Evolutionary conservation across 2,888 invertebrate species (phyloP).

Genomic region (Aphodius sticticus): DNA sequence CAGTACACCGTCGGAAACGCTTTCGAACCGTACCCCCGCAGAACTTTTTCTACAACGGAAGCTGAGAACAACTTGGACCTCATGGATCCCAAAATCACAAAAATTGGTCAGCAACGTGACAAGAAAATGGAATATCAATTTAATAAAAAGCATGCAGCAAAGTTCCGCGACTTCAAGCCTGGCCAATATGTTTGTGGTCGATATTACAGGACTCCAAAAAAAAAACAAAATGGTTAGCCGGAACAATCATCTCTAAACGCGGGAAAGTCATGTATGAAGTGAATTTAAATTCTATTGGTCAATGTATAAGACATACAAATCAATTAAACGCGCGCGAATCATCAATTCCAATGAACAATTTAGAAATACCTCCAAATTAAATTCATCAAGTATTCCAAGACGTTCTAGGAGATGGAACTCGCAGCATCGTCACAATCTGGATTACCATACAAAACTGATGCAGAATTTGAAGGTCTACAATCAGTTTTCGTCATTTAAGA

Average conservation of each 20-base stretch:
- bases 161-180: not conserved
- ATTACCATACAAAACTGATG: no score
- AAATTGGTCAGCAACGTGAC: not conserved
- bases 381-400: no score
- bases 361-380: no score
- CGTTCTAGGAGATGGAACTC: no score
- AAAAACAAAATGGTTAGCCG: not conserved
- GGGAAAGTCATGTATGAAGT: not conserved
- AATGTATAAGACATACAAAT: not conserved
- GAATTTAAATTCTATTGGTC: not conserved
- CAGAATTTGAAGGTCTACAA: no score
- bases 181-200: not conserved
- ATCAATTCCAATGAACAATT: no score
- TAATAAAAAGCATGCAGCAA: not conserved
- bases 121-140: slow-evolving; percentile 13
- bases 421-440: no score
- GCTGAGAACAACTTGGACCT: not conserved
- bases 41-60: slow-evolving; percentile 7
- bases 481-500: no score
- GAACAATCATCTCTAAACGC: not conserved
- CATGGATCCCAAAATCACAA: not conserved
- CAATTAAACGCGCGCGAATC: not conserved
- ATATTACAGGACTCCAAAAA: not conserved
- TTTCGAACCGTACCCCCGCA: slow-evolving; percentile 12
- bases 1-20: not conserved